phyloP scores from a whole-genome alignment of 2,113 vertebrate species.

The Lycaon pictus region DNA sequence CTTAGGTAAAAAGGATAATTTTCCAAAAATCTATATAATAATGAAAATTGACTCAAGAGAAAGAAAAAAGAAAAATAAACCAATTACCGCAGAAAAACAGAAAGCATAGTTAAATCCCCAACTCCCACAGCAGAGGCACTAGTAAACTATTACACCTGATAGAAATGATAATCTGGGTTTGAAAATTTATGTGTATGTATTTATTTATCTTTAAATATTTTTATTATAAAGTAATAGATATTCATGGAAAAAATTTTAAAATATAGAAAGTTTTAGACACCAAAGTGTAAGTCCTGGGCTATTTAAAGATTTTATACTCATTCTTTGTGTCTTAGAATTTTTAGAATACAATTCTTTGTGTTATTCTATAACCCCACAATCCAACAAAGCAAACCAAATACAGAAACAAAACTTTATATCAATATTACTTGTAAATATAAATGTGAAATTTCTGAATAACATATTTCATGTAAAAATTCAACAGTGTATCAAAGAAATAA shows the following conservation, averaged over 20 bases:
- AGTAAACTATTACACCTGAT: background rate
- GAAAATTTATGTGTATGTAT: background rate
- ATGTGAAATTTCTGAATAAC: background rate
- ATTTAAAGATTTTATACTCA: constrained; percentile 49
- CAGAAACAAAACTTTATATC: background rate
- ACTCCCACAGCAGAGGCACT: background rate
- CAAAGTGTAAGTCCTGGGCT: background rate
- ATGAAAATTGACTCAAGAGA: constrained; percentile 45
- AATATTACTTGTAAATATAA: constrained; percentile 1
- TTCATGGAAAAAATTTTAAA: background rate
- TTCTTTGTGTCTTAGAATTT: background rate
- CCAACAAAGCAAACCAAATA: constrained; percentile 18
- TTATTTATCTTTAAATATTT: background rate
- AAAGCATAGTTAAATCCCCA: background rate
- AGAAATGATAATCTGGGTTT: constrained; percentile 14
- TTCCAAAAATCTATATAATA: constrained; percentile 37
- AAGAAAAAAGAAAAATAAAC: constrained; percentile 5
- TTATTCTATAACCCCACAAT: background rate
- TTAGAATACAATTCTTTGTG: background rate
- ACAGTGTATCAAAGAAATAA: constrained; percentile 4
- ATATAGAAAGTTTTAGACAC: background rate
- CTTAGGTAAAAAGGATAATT: background rate
- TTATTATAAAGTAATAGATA: background rate
- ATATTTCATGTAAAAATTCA: constrained; percentile 44
- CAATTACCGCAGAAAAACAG: background rate